Evolutionary conservation across 2,888 invertebrate genomes (phyloP), one percentile per base, ranked within the genome.

Genomic region (Caenorhabditis afra): DNA sequence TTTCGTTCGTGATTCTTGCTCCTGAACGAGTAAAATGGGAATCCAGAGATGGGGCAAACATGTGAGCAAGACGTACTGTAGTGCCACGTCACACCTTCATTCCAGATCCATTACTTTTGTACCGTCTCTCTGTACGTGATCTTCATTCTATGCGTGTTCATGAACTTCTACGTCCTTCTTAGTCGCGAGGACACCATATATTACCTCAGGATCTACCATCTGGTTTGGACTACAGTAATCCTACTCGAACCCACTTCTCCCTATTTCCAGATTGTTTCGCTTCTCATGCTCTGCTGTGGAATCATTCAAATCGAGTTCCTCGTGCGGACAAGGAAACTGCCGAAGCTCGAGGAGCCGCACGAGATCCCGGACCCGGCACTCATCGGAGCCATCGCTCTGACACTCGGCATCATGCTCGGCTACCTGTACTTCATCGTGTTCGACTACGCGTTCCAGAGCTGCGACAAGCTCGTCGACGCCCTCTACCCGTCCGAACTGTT

Each of bases 341-440:
- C 82, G n/a, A 89, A 88, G 78, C 77, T 89, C 22, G 85, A 87
- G 18, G 82, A 82, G 8, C 88, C 89, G 0, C 88, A 89, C 47
- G 86, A 80, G 39, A 87, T 89, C 29, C 89, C 89, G 0, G 82
- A 86, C 49, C 89, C 89, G 0, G 89, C 87, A 1, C 62, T 89
- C 1, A 79, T 88, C 57, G 85, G 85, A 66, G 87, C 88, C 1
- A 81, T 89, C 22, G 87, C 83, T 10, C 66, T 89, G 59, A 89
- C 89, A 1, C 80, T 88, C 8, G 89, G 89, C n/a, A 89, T 89
- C 50, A 83, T 83, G 23, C 71, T 89, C 18, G 89, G 89, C 22
- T 89, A 89, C 65, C 83, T 88, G 23, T 89, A 89, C 68, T 88
- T 88, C 64, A 85, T 89, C 49, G 79, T 88, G 1, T 88, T 86